phyloP scores from a whole-genome alignment of 2,113 vertebrate genomes.

The Cyprinodon variegatus region DNA sequence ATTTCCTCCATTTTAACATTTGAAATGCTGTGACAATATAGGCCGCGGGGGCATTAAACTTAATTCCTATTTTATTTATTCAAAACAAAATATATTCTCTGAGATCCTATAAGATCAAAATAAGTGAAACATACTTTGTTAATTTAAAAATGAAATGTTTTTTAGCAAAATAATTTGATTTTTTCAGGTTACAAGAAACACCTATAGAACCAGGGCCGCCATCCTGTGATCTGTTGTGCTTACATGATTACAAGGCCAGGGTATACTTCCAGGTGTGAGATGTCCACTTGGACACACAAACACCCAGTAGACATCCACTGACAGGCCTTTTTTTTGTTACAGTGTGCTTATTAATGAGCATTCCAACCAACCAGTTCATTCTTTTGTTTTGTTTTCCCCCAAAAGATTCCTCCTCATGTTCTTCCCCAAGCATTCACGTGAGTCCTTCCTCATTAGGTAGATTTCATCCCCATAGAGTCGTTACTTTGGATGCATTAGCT shows the following conservation, averaged over 20 bases:
- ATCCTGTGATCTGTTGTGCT: constrained; percentile 31
- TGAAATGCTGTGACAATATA: neutral
- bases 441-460: constrained; percentile 68
- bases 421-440: constrained; percentile 49
- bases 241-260: constrained; percentile 28
- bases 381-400: constrained; percentile 16
- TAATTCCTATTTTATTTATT: too few species aligned
- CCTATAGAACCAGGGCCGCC: constrained; percentile 13
- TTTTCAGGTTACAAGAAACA: constrained; percentile 20
- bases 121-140: neutral
- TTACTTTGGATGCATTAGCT: constrained; percentile 63
- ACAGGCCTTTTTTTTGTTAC: constrained; percentile 65
- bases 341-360: constrained; percentile 68
- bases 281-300: constrained; percentile 10
- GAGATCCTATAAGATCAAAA: neutral
- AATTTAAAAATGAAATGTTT: neutral
- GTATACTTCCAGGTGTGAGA: constrained; percentile 42
- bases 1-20: neutral
- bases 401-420: constrained; percentile 31
- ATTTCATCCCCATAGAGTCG: constrained; percentile 70
- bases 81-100: neutral
- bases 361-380: constrained; percentile 34
- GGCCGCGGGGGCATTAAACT: too few species aligned
- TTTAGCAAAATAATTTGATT: neutral
- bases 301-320: constrained; percentile 41